Conservation (phyloP, 2,113 vertebrate species). For the Alligator mississippiensis region DNA sequence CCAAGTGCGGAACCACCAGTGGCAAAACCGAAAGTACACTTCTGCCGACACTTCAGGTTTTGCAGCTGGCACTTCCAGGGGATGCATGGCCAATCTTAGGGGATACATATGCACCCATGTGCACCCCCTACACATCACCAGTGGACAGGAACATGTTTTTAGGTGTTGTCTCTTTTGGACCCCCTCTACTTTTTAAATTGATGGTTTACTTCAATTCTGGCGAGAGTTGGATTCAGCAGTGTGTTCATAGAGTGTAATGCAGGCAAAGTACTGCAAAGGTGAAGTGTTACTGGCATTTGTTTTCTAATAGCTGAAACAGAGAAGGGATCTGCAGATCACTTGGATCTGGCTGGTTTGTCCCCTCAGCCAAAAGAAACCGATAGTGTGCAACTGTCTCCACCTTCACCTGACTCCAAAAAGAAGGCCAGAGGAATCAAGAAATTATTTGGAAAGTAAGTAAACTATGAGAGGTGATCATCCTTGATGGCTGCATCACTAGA, state of each 20-base stretch:
- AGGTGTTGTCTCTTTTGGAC: neutral
- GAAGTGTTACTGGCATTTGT: conserved; percentile 14
- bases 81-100: too few species aligned
- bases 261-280: neutral
- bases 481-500: rapidly evolving
- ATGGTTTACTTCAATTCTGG: neutral
- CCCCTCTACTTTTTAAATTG: neutral
- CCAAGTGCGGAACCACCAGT: too few species aligned
- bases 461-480: neutral
- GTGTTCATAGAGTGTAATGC: neutral
- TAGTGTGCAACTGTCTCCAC: conserved; percentile 84
- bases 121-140: neutral
- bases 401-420: conserved; percentile 90
- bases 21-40: too few species aligned
- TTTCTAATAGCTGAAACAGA: conserved; percentile 89
- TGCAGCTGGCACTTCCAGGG: too few species aligned
- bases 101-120: too few species aligned
- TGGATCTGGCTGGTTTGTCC: conserved; percentile 90
- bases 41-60: too few species aligned
- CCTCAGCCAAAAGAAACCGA: conserved; percentile 81
- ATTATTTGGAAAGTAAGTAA: conserved; percentile 93
- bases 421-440: conserved; percentile 95
- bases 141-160: neutral
- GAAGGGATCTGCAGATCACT: conserved; percentile 86
- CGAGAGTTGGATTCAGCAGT: neutral